phyloP scores from a whole-genome alignment of 1,140 invertebrate species.

The Physella acuta region DNA sequence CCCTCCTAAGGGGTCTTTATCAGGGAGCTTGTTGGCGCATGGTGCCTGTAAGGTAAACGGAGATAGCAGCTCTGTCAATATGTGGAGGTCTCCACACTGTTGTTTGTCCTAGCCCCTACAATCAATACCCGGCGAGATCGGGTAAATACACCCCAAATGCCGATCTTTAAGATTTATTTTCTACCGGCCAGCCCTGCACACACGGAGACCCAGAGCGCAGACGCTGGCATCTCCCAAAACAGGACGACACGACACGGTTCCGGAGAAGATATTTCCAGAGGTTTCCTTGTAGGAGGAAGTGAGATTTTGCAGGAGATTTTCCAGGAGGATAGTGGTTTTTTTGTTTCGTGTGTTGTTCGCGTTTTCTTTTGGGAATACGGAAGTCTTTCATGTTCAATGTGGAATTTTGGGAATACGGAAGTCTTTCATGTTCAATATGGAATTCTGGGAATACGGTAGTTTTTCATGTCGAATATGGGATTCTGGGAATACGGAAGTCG shows the following conservation, averaged over 20 bases:
- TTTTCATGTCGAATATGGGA: background rate
- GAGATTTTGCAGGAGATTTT: background rate
- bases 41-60: slow-evolving; percentile 22
- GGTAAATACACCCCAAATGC: slow-evolving; percentile 25
- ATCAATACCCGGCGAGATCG: slow-evolving; percentile 22
- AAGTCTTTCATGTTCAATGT: background rate
- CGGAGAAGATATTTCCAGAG: background rate
- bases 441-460: background rate
- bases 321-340: background rate
- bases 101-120: slow-evolving; percentile 18
- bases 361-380: background rate
- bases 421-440: background rate
- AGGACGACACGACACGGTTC: background rate
- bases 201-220: background rate
- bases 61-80: slow-evolving; percentile 25
- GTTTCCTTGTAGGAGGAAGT: too few species aligned
- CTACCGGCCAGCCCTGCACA: slow-evolving; percentile 11
- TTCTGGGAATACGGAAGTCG: background rate
- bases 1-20: too few species aligned
- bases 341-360: background rate
- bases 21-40: slow-evolving; percentile 20
- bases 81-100: slow-evolving; percentile 13
- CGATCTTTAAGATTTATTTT: slow-evolving; percentile 24
- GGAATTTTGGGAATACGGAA: background rate
- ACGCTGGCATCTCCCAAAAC: background rate